Percentiles rank a stretch among this genome's conserved stretches.
Conservation (phyloP, 2,113 vertebrate species). For the Crotalus helleri region DNA sequence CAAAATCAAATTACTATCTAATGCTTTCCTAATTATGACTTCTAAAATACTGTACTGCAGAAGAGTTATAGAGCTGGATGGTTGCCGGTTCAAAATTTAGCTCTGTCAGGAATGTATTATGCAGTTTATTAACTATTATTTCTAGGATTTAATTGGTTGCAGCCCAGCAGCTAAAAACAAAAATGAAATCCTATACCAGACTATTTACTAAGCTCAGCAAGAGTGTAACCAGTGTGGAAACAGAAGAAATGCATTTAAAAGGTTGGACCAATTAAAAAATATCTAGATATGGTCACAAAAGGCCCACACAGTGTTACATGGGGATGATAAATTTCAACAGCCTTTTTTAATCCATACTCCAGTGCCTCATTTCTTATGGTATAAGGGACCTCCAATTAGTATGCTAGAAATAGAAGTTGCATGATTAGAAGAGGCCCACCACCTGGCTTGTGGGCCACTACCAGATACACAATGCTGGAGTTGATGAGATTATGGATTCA, state of each 20-base stretch:
- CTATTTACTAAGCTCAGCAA: neutral
- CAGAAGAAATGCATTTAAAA: neutral
- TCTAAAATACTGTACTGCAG: neutral
- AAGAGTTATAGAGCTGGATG: neutral
- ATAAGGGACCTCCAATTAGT: neutral
- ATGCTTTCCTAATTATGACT: neutral
- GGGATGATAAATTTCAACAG: neutral
- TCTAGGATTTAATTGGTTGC: neutral
- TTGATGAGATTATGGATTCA: neutral
- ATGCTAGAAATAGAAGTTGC: neutral
- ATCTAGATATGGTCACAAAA: neutral
- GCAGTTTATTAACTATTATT: neutral
- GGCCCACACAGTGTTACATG: neutral
- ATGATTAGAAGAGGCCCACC: neutral
- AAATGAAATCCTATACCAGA: neutral
- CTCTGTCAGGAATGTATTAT: neutral
- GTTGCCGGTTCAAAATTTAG: neutral
- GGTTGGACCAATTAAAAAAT: neutral
- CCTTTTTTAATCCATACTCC: neutral
- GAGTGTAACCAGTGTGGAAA: neutral
- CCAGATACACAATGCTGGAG: neutral
- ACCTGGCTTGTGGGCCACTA: neutral
- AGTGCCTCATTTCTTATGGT: neutral
- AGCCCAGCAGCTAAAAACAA: neutral
- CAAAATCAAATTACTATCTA: conserved; percentile 16